Percentiles rank a stretch among this genome's conserved stretches.
Conservation (phyloP, 2,797 vertebrate species). For the Hipposideros larvatus region DNA sequence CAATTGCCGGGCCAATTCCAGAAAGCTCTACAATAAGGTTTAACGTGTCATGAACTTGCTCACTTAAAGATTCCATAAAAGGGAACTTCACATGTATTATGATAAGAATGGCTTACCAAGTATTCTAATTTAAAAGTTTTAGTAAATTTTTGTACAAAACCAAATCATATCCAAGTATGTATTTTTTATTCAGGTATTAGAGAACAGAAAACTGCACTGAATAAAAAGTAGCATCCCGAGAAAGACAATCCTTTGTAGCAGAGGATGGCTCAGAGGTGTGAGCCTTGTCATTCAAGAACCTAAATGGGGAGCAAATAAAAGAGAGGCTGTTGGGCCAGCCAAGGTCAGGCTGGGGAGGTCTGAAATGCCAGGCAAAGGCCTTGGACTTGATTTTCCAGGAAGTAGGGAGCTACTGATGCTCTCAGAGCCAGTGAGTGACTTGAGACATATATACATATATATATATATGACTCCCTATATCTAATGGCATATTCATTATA, state of each 20-base stretch:
- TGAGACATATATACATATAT: not conserved
- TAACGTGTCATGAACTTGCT: constrained; percentile 45
- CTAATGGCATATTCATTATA: not conserved
- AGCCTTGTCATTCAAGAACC: not conserved
- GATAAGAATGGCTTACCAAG: not conserved
- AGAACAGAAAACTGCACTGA: not conserved
- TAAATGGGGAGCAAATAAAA: not conserved
- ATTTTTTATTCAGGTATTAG: not conserved
- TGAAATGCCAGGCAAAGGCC: not conserved
- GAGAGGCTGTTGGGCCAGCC: not conserved
- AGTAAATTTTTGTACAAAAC: constrained; percentile 51
- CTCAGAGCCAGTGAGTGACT: not conserved
- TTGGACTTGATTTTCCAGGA: not conserved
- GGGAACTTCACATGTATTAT: constrained; percentile 24
- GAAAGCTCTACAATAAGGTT: constrained; percentile 62
- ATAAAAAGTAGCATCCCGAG: not conserved
- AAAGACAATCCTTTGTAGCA: not conserved
- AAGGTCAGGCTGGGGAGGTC: not conserved
- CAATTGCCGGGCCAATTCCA: constrained; percentile 26
- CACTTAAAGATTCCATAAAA: constrained; percentile 59
- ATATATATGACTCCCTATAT: not conserved
- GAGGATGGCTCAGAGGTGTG: not conserved
- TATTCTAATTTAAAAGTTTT: constrained; percentile 54
- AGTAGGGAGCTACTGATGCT: not conserved
- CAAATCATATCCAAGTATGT: not conserved